Percentiles rank a stretch among this genome's conserved stretches.
Conservation (phyloP, 2,797 vertebrate genomes). For the Chrysocyon brachyurus region DNA sequence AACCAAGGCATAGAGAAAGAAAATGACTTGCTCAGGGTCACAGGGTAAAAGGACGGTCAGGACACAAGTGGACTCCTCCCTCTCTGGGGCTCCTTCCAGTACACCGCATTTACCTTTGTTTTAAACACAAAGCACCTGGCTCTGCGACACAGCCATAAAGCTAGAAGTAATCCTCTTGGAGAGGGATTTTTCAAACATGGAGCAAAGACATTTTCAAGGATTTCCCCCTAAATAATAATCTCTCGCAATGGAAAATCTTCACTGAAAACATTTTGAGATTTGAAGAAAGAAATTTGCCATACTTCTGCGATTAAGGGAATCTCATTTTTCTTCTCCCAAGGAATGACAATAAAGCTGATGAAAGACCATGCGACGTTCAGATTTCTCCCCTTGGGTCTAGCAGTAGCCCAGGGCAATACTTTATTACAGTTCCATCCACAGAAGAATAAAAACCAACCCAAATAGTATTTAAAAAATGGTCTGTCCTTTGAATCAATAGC, state of each 20-base stretch:
- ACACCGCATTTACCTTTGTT: slow-evolving; percentile 15
- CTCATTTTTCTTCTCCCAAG: slow-evolving; percentile 72
- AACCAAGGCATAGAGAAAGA: slow-evolving; percentile 66
- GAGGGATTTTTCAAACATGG: slow-evolving; percentile 69
- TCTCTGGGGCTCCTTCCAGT: not conserved
- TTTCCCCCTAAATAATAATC: slow-evolving; percentile 60
- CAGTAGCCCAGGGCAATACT: not conserved
- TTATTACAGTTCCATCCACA: slow-evolving; percentile 43
- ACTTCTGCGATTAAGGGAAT: slow-evolving; percentile 66
- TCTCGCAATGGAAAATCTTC: slow-evolving; percentile 67
- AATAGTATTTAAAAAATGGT: slow-evolving; percentile 43
- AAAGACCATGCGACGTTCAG: not conserved
- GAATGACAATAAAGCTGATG: slow-evolving; percentile 17
- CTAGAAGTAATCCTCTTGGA: slow-evolving; percentile 51
- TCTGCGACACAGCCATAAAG: slow-evolving; percentile 52
- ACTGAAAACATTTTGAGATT: slow-evolving; percentile 66
- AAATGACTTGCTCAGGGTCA: slow-evolving; percentile 48
- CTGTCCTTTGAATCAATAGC: slow-evolving; percentile 52
- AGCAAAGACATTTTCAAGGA: slow-evolving; percentile 66
- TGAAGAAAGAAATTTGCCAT: slow-evolving; percentile 71
- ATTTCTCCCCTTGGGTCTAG: slow-evolving; percentile 49
- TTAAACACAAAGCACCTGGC: slow-evolving; percentile 53
- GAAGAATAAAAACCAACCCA: slow-evolving; percentile 42
- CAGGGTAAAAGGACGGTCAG: not conserved
- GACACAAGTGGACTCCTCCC: not conserved